These are phyloP conservation scores for Thunnus maccoyii DNA, from an alignment of 2,113 vertebrate species.

Conservation along the genomic window DNA sequence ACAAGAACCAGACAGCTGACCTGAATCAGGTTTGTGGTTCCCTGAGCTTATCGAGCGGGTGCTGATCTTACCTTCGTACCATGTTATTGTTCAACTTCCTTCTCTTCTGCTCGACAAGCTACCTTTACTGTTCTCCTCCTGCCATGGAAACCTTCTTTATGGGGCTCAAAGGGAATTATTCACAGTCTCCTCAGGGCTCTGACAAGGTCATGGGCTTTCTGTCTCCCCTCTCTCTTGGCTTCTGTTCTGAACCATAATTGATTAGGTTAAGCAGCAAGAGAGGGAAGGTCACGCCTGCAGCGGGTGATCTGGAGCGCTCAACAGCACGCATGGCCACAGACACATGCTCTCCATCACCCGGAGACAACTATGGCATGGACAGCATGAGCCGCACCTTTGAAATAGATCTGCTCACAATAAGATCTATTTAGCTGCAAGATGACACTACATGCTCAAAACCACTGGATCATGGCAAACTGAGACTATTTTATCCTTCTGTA, in stretches of 20 bases:
- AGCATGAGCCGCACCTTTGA: slow-evolving; percentile 48
- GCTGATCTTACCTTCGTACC: slow-evolving; percentile 19
- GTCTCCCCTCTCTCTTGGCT: slow-evolving; percentile 77
- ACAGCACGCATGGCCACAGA: slow-evolving; percentile 62
- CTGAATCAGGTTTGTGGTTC: slow-evolving; percentile 21
- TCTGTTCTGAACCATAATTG: slow-evolving; percentile 86
- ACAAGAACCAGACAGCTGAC: background rate
- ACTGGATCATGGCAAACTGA: background rate
- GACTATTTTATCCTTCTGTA: background rate
- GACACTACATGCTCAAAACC: background rate
- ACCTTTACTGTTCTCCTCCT: slow-evolving; percentile 47
- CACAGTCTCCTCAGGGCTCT: slow-evolving; percentile 82
- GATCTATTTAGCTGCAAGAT: slow-evolving; percentile 12
- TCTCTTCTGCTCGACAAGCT: slow-evolving; percentile 33
- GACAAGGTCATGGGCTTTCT: slow-evolving; percentile 80
- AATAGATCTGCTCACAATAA: slow-evolving; percentile 50
- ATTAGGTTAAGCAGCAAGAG: slow-evolving; percentile 85
- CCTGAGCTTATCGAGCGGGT: slow-evolving; percentile 15
- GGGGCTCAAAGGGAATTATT: slow-evolving; percentile 85
- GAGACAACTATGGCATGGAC: slow-evolving; percentile 51
- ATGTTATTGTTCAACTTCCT: slow-evolving; percentile 39
- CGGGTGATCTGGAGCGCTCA: slow-evolving; percentile 64
- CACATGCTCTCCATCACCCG: slow-evolving; percentile 78
- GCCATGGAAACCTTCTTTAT: slow-evolving; percentile 75
- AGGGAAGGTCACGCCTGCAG: slow-evolving; percentile 81